Percentiles rank a stretch among this genome's conserved stretches.
Conservation (phyloP, 2,113 vertebrate species). For the Platysternon megacephalum region DNA sequence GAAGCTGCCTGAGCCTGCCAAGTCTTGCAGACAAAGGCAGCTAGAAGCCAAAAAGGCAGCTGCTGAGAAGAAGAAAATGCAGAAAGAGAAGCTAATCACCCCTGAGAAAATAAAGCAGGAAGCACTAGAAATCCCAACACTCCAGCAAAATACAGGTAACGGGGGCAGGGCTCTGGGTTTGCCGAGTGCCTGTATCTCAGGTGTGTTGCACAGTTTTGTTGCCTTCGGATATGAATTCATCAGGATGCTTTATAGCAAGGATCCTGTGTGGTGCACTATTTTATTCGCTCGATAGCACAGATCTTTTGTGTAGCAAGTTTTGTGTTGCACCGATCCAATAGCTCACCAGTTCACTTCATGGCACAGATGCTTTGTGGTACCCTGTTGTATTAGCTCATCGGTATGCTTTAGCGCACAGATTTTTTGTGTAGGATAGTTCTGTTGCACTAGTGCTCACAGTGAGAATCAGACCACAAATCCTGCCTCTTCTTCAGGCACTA, state of each 20-base stretch:
- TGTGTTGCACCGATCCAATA: not conserved
- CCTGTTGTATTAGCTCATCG: not conserved
- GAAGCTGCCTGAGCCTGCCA: slow-evolving; percentile 93
- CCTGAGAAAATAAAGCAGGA: slow-evolving; percentile 90
- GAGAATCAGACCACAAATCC: not conserved
- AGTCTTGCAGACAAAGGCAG: slow-evolving; percentile 94
- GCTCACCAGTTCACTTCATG: not conserved
- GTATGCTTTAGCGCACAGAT: not conserved
- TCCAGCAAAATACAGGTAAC: slow-evolving; percentile 76
- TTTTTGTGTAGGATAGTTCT: not conserved
- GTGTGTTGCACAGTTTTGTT: not conserved
- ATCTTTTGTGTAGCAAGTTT: not conserved
- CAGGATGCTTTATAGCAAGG: not conserved
- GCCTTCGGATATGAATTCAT: not conserved
- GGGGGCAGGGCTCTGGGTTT: accelerated
- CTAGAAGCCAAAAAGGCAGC: slow-evolving; percentile 94
- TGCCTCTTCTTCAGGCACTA: not conserved
- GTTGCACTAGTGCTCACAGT: not conserved
- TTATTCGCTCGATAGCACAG: not conserved
- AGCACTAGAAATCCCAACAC: slow-evolving; percentile 75
- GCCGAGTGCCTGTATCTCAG: not conserved
- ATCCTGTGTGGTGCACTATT: not conserved
- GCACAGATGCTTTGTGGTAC: not conserved
- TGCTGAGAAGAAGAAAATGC: slow-evolving; percentile 93
- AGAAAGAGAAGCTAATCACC: slow-evolving; percentile 89